Evolutionary conservation across 2,797 vertebrate genomes (phyloP).

Genomic region (Falco novaeseelandiae): DNA sequence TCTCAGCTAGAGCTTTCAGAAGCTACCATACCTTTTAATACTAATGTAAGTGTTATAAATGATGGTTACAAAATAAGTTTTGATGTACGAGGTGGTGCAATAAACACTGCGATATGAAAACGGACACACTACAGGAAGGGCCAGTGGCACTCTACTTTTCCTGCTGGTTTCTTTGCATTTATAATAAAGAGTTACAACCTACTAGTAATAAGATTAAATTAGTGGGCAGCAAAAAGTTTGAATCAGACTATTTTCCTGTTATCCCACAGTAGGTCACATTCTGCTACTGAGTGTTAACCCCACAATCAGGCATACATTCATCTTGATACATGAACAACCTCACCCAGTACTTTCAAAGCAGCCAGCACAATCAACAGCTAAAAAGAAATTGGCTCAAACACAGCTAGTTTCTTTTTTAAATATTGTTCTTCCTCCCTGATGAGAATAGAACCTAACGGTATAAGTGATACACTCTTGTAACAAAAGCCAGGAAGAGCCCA

Average conservation of each 20-base stretch:
- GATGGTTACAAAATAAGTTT: background rate
- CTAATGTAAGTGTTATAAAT: background rate
- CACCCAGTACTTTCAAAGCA: background rate
- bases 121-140: background rate
- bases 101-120: background rate
- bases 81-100: background rate
- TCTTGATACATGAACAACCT: background rate
- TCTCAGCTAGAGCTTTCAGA: background rate
- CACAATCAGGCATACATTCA: conserved; percentile 1
- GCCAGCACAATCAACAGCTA: background rate
- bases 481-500: background rate
- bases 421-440: background rate
- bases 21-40: background rate
- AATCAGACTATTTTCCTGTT: background rate
- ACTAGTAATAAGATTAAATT: conserved; percentile 5
- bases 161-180: background rate
- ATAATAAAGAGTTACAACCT: background rate
- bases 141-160: background rate
- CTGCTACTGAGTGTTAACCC: background rate
- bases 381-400: background rate
- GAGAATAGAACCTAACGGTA: background rate
- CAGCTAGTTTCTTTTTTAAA: background rate
- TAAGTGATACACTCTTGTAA: background rate
- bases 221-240: background rate
- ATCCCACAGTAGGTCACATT: background rate